Percentiles rank a stretch among this genome's conserved stretches.
phyloP scores from a whole-genome alignment of 2,797 vertebrate genomes.

The Masticophis lateralis region DNA sequence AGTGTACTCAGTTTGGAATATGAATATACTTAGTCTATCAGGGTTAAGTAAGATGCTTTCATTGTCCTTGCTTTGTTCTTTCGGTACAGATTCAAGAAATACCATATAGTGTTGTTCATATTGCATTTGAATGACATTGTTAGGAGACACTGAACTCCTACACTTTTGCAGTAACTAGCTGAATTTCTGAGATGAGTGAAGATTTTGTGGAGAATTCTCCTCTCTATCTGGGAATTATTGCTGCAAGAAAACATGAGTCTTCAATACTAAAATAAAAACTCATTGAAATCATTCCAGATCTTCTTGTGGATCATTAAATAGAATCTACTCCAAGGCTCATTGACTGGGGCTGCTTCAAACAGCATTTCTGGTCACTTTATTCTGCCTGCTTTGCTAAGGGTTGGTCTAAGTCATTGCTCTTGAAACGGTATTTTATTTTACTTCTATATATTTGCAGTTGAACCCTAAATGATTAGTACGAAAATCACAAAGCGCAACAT shows the following conservation, averaged over 20 bases:
- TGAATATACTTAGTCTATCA: not conserved
- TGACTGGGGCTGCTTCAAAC: not conserved
- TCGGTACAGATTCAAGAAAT: not conserved
- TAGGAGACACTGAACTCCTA: not conserved
- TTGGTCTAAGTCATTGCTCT: not conserved
- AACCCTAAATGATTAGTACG: not conserved
- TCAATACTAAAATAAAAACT: not conserved
- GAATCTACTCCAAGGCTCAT: not conserved
- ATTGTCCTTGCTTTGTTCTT: not conserved
- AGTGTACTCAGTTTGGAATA: not conserved
- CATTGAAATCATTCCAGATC: not conserved
- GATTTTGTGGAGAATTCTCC: not conserved
- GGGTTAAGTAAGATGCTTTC: not conserved
- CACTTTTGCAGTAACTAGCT: not conserved
- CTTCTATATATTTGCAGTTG: not conserved
- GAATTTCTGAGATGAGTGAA: not conserved
- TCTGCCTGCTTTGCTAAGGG: not conserved
- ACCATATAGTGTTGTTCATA: not conserved
- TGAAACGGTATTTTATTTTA: not conserved
- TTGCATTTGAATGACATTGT: not conserved
- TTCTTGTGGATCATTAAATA: too few species aligned
- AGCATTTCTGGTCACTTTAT: not conserved
- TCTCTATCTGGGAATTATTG: not conserved
- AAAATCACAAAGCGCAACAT: not conserved
- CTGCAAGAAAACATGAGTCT: not conserved